phyloP scores from a whole-genome alignment of 2,797 vertebrate species.

The Oreochromis grahami region DNA sequence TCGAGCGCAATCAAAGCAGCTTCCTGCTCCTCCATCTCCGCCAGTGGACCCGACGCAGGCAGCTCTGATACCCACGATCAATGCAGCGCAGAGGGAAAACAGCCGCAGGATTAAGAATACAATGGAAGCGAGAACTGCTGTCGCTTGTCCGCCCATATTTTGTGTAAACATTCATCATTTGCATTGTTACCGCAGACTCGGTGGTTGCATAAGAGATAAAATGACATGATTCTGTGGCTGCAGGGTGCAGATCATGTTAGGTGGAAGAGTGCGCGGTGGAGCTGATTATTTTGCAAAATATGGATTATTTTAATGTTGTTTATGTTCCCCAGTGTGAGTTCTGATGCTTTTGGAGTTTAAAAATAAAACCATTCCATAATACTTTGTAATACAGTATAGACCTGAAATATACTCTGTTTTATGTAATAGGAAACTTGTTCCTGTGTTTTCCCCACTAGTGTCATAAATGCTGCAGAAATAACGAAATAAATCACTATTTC shows the following conservation, averaged over 20 bases:
- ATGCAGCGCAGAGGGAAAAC: neutral
- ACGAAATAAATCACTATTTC: neutral
- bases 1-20: slow-evolving; percentile 59
- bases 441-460: neutral
- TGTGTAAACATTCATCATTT: neutral
- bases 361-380: neutral
- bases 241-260: neutral
- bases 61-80: slow-evolving; percentile 13
- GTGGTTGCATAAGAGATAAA: neutral
- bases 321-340: neutral
- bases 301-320: neutral
- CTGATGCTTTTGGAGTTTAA: neutral
- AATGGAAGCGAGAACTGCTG: neutral
- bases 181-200: neutral
- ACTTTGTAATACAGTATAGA: neutral
- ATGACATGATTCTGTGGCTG: neutral
- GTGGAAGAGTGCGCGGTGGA: neutral
- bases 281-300: neutral
- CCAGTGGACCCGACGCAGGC: slow-evolving; percentile 2
- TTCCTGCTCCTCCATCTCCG: slow-evolving; percentile 34
- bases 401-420: neutral
- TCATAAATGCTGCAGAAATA: neutral
- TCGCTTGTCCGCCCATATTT: neutral
- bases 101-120: neutral
- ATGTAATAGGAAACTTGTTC: neutral